Base-by-base conservation (phyloP, 2,888 invertebrate genomes). In the Tetragonula carbonaria region DNA sequence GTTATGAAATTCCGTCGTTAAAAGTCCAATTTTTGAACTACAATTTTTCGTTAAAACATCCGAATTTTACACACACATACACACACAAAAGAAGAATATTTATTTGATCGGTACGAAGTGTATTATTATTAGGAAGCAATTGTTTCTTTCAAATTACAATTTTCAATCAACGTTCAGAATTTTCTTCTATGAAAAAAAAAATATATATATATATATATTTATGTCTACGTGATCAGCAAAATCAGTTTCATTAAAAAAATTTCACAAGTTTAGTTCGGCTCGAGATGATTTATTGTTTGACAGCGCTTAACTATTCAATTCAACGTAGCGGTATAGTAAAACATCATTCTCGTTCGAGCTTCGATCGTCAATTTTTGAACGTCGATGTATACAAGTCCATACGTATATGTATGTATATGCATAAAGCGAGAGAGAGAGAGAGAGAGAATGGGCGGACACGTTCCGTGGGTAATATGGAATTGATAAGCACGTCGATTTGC, bases 401-500 rank as follows among this genome's bases (percentile, higher is more conserved):
- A n/a, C 57, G 5, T 57, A 57, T 13, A 57, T 57, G 21, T 21
- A 38, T 18, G 65, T 33, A n/a, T 14, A 33, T 8, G 21, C 3
- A 14, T 18, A 33, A 51, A 16, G 33, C 21, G 8, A 16, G 5
- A n/a, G 28, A 16, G 21, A 1, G n/a, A 6, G 51, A 13, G 23
- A n/a, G n/a, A 11, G 53, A 21, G 53, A 23, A 83, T 82, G 63
- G 38, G 33, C 59, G 81, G 57, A 55, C 68, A 57, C 57, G 45
- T 65, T 38, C n/a, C 82, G 62, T 63, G 23, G 55, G 63, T 83
- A 83, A 83, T 77, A 73, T 73, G 83, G 83, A 82, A 83, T 83
- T 83, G 83, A 83, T 83, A 83, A 83, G 76, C 82, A 63, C 76
- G 73, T 73, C 83, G 82, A 82, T 83, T 81, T 83, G 77, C 77